These are phyloP conservation scores for Ericerus pela DNA, from an alignment of 1,140 invertebrate genomes.

Conservation along the genomic window DNA sequence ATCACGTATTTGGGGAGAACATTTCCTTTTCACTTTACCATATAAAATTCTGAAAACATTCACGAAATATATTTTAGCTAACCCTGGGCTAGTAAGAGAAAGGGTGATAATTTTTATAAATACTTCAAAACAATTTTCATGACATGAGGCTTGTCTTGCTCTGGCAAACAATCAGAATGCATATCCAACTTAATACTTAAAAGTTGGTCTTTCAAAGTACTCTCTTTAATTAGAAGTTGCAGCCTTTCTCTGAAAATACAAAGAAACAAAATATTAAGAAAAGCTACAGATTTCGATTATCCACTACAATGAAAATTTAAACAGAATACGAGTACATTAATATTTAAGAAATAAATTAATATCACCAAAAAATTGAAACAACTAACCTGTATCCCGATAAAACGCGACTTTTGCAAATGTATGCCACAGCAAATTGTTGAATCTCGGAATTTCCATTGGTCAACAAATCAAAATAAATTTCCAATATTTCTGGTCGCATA, in stretches of 20 bases:
- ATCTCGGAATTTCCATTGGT: slow-evolving; percentile 52
- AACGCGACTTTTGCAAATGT: slow-evolving; percentile 25
- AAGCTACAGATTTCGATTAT: too few relatives aligned
- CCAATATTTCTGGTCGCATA: slow-evolving; percentile 53
- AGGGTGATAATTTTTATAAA: slow-evolving; percentile 43
- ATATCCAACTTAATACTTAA: slow-evolving; percentile 58
- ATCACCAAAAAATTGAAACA: not conserved
- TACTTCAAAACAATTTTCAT: slow-evolving; percentile 1
- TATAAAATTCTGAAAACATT: slow-evolving; percentile 64
- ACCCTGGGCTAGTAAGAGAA: too few relatives aligned
- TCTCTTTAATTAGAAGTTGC: slow-evolving; percentile 64
- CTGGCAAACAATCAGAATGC: slow-evolving; percentile 35
- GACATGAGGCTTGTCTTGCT: not conserved
- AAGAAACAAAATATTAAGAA: not conserved
- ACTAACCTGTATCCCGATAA: not conserved
- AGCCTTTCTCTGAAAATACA: slow-evolving; percentile 52
- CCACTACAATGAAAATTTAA: too few relatives aligned
- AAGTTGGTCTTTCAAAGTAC: slow-evolving; percentile 71
- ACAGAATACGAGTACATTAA: too few relatives aligned
- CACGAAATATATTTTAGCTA: slow-evolving; percentile 58
- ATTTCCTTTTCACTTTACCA: slow-evolving; percentile 59
- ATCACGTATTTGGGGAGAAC: slow-evolving; percentile 45
- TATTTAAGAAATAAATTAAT: not conserved
- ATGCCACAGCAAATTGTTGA: slow-evolving; percentile 72
- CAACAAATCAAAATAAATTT: slow-evolving; percentile 62